Base-by-base conservation (phyloP, 2,113 vertebrate genomes). In the Lagenorhynchus albirostris region DNA sequence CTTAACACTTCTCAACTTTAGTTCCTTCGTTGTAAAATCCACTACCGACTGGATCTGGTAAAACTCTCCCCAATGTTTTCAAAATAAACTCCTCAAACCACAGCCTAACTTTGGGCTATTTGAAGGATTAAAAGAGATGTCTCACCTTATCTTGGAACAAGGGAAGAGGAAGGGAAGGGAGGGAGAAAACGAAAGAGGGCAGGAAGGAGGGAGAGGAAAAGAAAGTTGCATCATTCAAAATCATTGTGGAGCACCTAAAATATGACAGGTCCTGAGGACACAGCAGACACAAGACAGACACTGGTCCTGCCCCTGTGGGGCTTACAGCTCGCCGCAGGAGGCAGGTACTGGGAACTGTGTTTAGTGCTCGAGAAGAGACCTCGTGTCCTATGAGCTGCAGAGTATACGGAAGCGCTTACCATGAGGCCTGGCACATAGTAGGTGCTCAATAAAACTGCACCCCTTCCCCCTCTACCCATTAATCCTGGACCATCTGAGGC, bases 281-380 rank as follows among this genome's bases (percentile, higher is more conserved):
- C 9, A 1, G 1, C 1, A 1, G 11, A 6, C 21, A 18, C 25
- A 13, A 47, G n/a, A 12, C 9, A 9, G 38, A 23, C 9, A 20
- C 2, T 1, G 17, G 29, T 33, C 8, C 50, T 33, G 23, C 2
- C 21, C 31, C 21, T 9, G 0, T 0, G 20, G 38, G 29, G 68
- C 38, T 41, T 21, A 20, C 9, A 33, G 29, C n/a, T 80, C 31
- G 0, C 31, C 20, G 0, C 0, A 20, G 84, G 62, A 55, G 58
- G 36, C 18, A 77, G 26, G 20, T 23, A 23, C 9, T 12, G 53
- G 38, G 58, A 11, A 55, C 7, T n/a, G 12, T 1, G 7, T 7
- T 31, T 18, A 38, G 29, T 41, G n/a, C 2, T 76, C 14, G 5
- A 18, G 29, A 41, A 33, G 5, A 86, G 50, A 67, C 38, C 2